Percentiles rank a stretch among this genome's conserved stretches.
phyloP scores from a whole-genome alignment of 2,113 vertebrate genomes.

The Seriola quinqueradiata region DNA sequence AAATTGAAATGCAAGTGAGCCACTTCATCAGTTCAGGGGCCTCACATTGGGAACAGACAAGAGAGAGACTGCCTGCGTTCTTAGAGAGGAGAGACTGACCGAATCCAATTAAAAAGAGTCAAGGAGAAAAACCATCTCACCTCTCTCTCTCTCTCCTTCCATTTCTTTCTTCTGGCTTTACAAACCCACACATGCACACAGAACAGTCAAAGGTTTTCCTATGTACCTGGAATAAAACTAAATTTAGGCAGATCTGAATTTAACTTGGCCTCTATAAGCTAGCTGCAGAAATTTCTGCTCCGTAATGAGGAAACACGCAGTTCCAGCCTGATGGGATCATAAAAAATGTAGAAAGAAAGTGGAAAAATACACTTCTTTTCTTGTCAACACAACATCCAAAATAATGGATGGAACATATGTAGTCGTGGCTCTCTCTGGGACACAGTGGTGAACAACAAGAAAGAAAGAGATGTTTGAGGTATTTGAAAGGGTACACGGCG shows the following conservation, averaged over 20 bases:
- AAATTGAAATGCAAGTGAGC: slow-evolving; percentile 66
- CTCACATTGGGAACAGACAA: slow-evolving; percentile 35
- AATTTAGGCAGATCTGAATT: slow-evolving; percentile 41
- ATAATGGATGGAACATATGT: slow-evolving; percentile 63
- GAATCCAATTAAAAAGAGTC: slow-evolving; percentile 64
- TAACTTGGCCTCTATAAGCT: background rate
- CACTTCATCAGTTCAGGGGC: slow-evolving; percentile 51
- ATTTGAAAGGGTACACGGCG: background rate
- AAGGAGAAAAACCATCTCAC: slow-evolving; percentile 46
- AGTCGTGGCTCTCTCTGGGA: slow-evolving; percentile 1
- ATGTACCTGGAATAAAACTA: slow-evolving; percentile 6
- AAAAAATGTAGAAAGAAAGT: slow-evolving; percentile 39
- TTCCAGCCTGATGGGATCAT: slow-evolving; percentile 42
- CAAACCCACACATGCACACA: background rate
- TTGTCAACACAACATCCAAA: slow-evolving; percentile 38
- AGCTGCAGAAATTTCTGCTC: background rate
- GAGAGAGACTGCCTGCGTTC: slow-evolving; percentile 30
- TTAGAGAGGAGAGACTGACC: slow-evolving; percentile 37
- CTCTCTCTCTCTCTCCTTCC: slow-evolving; percentile 13
- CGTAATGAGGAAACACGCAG: background rate
- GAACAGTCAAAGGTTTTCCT: background rate
- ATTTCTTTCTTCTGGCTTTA: slow-evolving; percentile 7
- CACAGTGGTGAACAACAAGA: background rate
- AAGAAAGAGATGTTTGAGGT: background rate
- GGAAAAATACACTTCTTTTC: slow-evolving; percentile 40